Evolutionary conservation across 2,113 vertebrate genomes (phyloP), one percentile per base, ranked within the genome.

Genomic region (Stigmatopora argus): DNA sequence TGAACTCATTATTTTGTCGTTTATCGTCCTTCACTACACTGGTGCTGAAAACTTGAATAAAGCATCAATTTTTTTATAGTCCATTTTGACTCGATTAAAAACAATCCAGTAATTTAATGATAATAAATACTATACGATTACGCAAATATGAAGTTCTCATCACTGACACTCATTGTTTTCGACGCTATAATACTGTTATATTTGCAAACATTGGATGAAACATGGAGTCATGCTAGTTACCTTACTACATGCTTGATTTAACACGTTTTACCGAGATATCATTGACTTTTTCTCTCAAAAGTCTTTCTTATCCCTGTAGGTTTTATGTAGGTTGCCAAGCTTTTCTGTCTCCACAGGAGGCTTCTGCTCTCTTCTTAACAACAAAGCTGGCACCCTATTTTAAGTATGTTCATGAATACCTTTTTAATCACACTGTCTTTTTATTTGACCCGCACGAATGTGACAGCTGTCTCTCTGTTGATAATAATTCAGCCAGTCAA

Each of bases 391-490:
- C 71, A 62, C 79, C 69, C 77, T 70, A 75, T 73, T 81, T 75
- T 68, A 85, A 74, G 71, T 65, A 71, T 77, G 81, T 84, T 74
- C 65, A 59, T 67, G 47, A 58, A 62, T 80, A 77, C 79, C 81
- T 90, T 86, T 89, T 82, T 83, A 88, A 86, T 84, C 66, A 64
- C n/a, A 75, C 72, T 38, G 71, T 72, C 82, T 80, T 89, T 87
- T 87, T 78, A 88, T 87, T 88, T 74, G 80, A 83, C 77, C 83
- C 67, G 69, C 75, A 81, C 65, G 51, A 87, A 49, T 52, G 73
- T 74, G 19, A 77, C 64, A 66, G 21, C 88, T 91, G 89, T 72
- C 74, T 89, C 83, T 85, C 66, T 85, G 87, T 83, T 88, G 90
- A 90, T 90, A 90, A 82, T 83, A 65, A 72, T 77, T 81, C 77